A percentile compares a stretch with the other conserved stretches of the same genome.
These are phyloP conservation scores for Liolophura sinensis DNA, from an alignment of 1,140 invertebrate species.

Conservation along the genomic window DNA sequence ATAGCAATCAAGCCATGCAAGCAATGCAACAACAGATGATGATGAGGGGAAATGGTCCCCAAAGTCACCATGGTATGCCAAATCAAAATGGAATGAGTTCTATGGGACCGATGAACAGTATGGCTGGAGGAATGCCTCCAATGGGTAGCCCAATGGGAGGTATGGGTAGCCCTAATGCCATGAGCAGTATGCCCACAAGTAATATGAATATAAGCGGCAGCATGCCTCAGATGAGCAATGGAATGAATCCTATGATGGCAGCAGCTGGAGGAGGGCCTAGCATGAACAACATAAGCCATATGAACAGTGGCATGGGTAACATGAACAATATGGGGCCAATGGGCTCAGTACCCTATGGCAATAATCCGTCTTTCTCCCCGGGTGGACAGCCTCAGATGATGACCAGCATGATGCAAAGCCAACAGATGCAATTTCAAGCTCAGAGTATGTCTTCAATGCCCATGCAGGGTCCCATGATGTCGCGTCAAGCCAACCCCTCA, in stretches of 20 bases:
- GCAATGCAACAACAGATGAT: conserved; percentile 31
- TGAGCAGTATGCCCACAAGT: conserved; percentile 24
- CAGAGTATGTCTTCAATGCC: conserved; percentile 23
- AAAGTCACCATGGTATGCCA: background rate
- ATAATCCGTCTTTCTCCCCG: conserved; percentile 4
- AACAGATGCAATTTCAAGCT: background rate
- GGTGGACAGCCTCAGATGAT: conserved; percentile 20
- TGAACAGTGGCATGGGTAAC: no score
- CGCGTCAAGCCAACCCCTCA: conserved; percentile 6
- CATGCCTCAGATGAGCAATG: conserved; percentile 19
- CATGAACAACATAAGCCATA: no score
- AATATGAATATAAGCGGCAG: conserved; percentile 4
- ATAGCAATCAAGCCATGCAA: conserved; percentile 14
- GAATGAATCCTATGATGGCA: background rate
- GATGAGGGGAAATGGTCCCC: conserved; percentile 22
- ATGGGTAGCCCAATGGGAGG: background rate
- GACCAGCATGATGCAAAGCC: conserved; percentile 19
- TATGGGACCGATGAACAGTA: background rate
- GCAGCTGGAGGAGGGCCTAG: no score
- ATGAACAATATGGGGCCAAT: no score
- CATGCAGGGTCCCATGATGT: conserved; percentile 17
- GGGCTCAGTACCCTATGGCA: no score
- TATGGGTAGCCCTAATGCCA: conserved; percentile 19
- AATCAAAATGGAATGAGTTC: no score
- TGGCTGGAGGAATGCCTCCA: conserved; percentile 9